A percentile compares a stretch with the other conserved stretches of the same genome.
Conservation (phyloP, 2,113 vertebrate genomes). For the Osmerus mordax region DNA sequence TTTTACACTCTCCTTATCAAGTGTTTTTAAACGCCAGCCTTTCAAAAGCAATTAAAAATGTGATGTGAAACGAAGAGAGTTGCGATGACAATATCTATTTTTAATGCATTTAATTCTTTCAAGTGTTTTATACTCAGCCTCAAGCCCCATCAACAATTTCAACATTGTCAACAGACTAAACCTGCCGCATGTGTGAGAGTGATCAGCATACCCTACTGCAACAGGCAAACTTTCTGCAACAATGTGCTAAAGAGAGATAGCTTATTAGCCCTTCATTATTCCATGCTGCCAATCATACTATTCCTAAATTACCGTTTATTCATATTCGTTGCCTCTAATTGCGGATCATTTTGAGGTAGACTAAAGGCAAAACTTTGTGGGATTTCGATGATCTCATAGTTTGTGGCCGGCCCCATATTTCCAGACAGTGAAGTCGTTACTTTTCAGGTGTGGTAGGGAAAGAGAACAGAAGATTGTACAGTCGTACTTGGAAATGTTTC, state of each 20-base stretch:
- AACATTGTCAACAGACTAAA: conserved; percentile 51
- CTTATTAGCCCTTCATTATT: conserved; percentile 47
- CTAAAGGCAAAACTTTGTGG: too few species aligned
- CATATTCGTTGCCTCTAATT: too few species aligned
- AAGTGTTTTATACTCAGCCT: conserved; percentile 47
- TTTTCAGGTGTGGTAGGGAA: too few species aligned
- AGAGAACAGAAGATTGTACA: not conserved
- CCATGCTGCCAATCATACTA: not conserved
- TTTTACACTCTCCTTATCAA: conserved; percentile 60
- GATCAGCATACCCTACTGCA: conserved; percentile 66
- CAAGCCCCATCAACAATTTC: conserved; percentile 65
- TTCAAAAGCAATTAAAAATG: conserved; percentile 56
- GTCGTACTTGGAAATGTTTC: conserved; percentile 16
- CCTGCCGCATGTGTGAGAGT: conserved; percentile 56
- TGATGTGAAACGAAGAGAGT: conserved; percentile 50
- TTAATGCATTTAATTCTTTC: conserved; percentile 52
- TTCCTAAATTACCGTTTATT: too few species aligned
- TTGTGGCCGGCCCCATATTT: too few species aligned
- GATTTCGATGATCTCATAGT: too few species aligned
- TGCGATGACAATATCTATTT: conserved; percentile 53
- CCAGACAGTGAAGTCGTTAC: too few species aligned
- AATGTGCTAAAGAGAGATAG: conserved; percentile 71
- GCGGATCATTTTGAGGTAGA: too few species aligned
- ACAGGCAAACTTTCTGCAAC: conserved; percentile 54
- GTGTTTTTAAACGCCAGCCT: conserved; percentile 59